Conservation (phyloP, 2,113 vertebrate genomes). For the Serilophus lunatus region DNA sequence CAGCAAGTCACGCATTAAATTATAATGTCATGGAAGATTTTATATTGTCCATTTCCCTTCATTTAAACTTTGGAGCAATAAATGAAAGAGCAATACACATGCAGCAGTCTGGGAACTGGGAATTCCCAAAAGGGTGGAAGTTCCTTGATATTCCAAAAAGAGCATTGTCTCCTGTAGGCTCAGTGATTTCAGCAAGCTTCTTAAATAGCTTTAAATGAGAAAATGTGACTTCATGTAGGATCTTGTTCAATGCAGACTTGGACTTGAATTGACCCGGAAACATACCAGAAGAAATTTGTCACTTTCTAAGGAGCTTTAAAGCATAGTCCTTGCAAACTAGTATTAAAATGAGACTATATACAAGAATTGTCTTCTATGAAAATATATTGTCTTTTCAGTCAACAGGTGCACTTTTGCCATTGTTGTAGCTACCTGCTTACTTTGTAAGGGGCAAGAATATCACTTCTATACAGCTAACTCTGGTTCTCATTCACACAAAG, state of each 20-base stretch:
- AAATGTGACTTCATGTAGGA: background rate
- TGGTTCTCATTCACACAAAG: background rate
- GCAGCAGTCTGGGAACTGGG: background rate
- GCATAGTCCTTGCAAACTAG: background rate
- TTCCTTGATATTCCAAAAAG: background rate
- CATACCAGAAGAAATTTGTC: background rate
- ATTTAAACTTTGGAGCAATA: background rate
- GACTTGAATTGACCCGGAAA: background rate
- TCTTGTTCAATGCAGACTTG: background rate
- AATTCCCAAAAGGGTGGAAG: constrained; percentile 9
- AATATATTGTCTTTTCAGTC: background rate
- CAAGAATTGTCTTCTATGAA: background rate
- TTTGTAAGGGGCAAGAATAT: background rate
- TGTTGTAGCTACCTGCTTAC: background rate
- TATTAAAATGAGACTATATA: background rate
- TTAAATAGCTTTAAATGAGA: background rate
- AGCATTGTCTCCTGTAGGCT: background rate
- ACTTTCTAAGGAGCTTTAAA: background rate
- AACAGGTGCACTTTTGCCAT: background rate
- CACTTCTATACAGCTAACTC: background rate
- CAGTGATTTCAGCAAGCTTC: background rate
- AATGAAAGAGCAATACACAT: background rate
- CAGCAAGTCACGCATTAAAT: background rate
- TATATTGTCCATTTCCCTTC: background rate
- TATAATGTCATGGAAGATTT: background rate